Conservation (phyloP, 2,888 invertebrate species). For the Drymonia ruficornis region DNA sequence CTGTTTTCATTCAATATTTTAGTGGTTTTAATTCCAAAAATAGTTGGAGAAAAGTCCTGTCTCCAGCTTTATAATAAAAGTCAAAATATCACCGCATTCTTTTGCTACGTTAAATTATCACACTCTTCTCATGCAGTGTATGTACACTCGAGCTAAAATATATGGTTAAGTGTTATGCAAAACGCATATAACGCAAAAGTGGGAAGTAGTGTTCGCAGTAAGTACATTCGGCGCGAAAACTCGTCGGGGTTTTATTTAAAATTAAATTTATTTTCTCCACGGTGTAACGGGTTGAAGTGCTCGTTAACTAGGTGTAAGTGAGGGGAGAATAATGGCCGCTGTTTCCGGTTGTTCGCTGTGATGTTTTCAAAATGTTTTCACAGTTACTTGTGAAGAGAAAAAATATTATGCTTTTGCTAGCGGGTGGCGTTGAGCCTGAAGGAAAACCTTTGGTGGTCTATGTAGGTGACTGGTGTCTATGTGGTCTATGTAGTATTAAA, state of each 20-base stretch:
- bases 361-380: slow-evolving; percentile 4
- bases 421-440: neutral
- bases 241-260: slow-evolving; percentile 31
- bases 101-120: slow-evolving; percentile 38
- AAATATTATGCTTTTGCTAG: slow-evolving; percentile 10
- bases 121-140: slow-evolving; percentile 40
- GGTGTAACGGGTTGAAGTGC: slow-evolving; percentile 6
- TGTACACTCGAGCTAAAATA: slow-evolving; percentile 50
- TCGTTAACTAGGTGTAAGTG: slow-evolving; percentile 7
- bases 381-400: slow-evolving; percentile 3
- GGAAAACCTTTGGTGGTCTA: neutral
- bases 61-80: slow-evolving; percentile 5
- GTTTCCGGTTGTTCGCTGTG: slow-evolving; percentile 1
- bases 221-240: slow-evolving; percentile 46
- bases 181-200: slow-evolving; percentile 62
- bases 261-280: slow-evolving; percentile 23
- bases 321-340: slow-evolving; percentile 3
- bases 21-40: neutral
- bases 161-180: slow-evolving; percentile 61
- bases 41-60: neutral
- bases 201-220: slow-evolving; percentile 57
- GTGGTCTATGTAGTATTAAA: too few relatives aligned
- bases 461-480: too few relatives aligned
- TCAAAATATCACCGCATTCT: slow-evolving; percentile 15
- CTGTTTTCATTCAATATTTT: neutral